Evolutionary conservation across 2,888 invertebrate species (phyloP).

Genomic region (Temnothorax ravouxi): DNA sequence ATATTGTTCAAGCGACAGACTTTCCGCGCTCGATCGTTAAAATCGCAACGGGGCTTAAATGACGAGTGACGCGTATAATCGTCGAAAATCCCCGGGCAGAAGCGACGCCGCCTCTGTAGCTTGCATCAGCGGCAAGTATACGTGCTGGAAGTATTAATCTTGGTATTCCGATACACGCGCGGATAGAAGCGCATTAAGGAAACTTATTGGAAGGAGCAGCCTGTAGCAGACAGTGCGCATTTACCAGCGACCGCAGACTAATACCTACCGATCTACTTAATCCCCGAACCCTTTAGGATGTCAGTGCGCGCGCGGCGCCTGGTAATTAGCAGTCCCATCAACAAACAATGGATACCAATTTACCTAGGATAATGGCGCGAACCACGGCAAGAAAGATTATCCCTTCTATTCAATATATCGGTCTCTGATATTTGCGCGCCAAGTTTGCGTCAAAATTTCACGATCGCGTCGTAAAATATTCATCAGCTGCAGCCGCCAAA

Average conservation of each 20-base stretch:
- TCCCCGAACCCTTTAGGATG: slow-evolving; percentile 78
- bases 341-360: slow-evolving; percentile 81
- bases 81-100: slow-evolving; percentile 47
- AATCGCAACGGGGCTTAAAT: slow-evolving; percentile 44
- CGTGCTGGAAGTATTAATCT: slow-evolving; percentile 66
- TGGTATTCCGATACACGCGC: slow-evolving; percentile 66
- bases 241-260: slow-evolving; percentile 78
- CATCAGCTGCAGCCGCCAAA: neutral
- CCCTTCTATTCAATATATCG: slow-evolving; percentile 67
- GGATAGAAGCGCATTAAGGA: slow-evolving; percentile 71
- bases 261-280: slow-evolving; percentile 80
- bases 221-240: slow-evolving; percentile 75
- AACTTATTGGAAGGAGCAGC: slow-evolving; percentile 74
- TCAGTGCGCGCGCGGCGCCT: slow-evolving; percentile 68
- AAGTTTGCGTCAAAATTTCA: slow-evolving; percentile 15
- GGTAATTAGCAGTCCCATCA: slow-evolving; percentile 80
- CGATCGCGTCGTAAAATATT: slow-evolving; percentile 39
- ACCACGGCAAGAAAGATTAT: slow-evolving; percentile 70
- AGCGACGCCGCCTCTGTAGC: slow-evolving; percentile 17
- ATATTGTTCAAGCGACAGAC: slow-evolving; percentile 28
- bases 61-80: slow-evolving; percentile 54
- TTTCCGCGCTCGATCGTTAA: slow-evolving; percentile 33
- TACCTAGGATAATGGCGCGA: slow-evolving; percentile 74
- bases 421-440: slow-evolving; percentile 24
- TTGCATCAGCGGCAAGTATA: slow-evolving; percentile 36